Evolutionary conservation across 2,888 invertebrate genomes (phyloP).

Genomic region (Microctonus hyperodae): DNA sequence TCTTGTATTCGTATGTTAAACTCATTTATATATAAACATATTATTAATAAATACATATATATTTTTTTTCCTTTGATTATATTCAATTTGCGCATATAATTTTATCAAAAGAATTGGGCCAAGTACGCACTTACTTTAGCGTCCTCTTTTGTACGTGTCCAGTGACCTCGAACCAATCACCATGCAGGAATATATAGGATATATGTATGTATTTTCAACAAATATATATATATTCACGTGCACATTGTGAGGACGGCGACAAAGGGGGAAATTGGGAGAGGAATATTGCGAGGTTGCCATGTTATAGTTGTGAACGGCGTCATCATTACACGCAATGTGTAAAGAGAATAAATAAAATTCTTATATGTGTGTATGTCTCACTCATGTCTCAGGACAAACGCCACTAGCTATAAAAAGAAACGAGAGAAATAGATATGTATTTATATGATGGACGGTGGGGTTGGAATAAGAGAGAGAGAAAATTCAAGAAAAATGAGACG

Average conservation of each 20-base stretch:
- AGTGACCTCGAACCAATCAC: conserved; percentile 39
- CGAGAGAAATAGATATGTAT: not conserved
- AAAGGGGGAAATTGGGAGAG: conserved; percentile 16
- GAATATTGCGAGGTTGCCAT: conserved; percentile 39
- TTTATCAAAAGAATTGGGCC: conserved; percentile 36
- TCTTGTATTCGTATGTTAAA: not conserved
- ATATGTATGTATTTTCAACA: too few relatives aligned
- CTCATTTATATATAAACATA: not conserved
- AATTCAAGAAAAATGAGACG: too few relatives aligned
- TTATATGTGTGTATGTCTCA: conserved; percentile 23
- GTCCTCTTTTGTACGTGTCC: conserved; percentile 35
- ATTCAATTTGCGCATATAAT: not conserved
- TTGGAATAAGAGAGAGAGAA: conserved; percentile 5
- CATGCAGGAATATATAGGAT: conserved; percentile 36
- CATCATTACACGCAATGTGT: conserved; percentile 14
- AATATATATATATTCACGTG: not conserved
- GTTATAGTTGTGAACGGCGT: conserved; percentile 28
- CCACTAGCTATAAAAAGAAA: not conserved
- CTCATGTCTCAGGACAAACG: conserved; percentile 25
- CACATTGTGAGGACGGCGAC: conserved; percentile 28
- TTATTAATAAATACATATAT: too few relatives aligned
- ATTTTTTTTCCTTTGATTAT: not conserved
- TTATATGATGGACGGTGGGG: not conserved
- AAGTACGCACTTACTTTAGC: conserved; percentile 32
- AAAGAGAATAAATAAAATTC: not conserved